These are phyloP conservation scores for Conus betulinus DNA, from an alignment of 1,140 invertebrate genomes.

Conservation along the genomic window DNA sequence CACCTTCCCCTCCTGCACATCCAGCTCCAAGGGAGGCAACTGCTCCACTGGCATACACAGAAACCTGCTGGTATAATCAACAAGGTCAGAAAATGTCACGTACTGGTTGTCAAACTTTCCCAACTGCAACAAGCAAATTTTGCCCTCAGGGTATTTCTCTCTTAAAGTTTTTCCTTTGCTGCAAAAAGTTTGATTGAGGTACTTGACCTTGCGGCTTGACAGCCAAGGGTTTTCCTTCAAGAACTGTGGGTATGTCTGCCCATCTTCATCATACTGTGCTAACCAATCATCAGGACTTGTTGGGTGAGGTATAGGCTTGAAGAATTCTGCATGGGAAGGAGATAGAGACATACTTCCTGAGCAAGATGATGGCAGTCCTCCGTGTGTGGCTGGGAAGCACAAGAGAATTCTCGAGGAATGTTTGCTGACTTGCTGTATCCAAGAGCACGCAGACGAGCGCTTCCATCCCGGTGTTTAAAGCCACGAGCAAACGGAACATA, in stretches of 20 bases:
- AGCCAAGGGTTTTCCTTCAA: slow-evolving; percentile 63
- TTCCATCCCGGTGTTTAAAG: slow-evolving; percentile 49
- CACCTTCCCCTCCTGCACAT: slow-evolving; percentile 46
- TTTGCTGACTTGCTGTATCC: slow-evolving; percentile 39
- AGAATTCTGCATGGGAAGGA: slow-evolving; percentile 44
- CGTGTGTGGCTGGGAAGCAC: neutral
- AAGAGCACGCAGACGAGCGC: slow-evolving; percentile 45
- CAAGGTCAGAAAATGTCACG: slow-evolving; percentile 42
- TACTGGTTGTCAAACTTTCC: slow-evolving; percentile 46
- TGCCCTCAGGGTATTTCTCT: slow-evolving; percentile 66
- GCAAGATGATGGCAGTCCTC: neutral
- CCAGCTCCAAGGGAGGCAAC: slow-evolving; percentile 56
- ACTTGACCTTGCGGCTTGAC: slow-evolving; percentile 56
- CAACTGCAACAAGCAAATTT: slow-evolving; percentile 55
- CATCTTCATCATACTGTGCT: slow-evolving; percentile 68
- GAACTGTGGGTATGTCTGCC: slow-evolving; percentile 62
- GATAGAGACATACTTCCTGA: neutral
- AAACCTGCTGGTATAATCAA: slow-evolving; percentile 62
- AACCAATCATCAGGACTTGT: slow-evolving; percentile 68
- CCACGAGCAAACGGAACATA: slow-evolving; percentile 55
- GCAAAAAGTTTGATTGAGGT: slow-evolving; percentile 58
- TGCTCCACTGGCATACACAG: slow-evolving; percentile 61
- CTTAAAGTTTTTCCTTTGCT: slow-evolving; percentile 54
- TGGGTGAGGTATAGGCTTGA: slow-evolving; percentile 58
- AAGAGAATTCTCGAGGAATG: slow-evolving; percentile 43